Evolutionary conservation across 2,888 invertebrate genomes (phyloP), one percentile per base, ranked within the genome.

Genomic region (Limnephilus auricula): DNA sequence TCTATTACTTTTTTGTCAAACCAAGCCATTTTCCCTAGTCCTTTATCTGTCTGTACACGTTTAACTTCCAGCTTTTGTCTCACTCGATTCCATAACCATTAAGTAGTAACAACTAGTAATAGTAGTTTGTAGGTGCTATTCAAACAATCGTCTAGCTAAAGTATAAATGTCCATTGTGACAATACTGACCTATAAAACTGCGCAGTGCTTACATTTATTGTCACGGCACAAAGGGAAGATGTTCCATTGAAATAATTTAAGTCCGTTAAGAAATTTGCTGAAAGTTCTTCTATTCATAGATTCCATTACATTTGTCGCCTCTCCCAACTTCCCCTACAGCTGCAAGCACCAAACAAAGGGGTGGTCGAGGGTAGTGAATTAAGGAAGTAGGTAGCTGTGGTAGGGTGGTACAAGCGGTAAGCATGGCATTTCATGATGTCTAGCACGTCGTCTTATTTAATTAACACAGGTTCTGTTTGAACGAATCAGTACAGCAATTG

Each of bases 371-470:
- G 65, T 25, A n/a, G 25, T 25, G 25, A 65, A 65, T 25, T n/a
- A 9, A 25, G 15, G 50, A 4, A 50, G 50, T 18, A 50, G 65
- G 9, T 65, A 25, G 65, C 9, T 2, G 65, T 65, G n/a, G 65
- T 9, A 4, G 18, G 6, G 82, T 37, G 15, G 82, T 15, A 25
- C 82, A 25, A 82, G 18, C 34, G 25, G 34, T n/a, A 25, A 25
- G 82, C 9, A 25, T 5, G 34, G 32, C 34, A 34, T 37, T 82
- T 15, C 82, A 34, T 80, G 32, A 65, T 80, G 80, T 80, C 32
- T 34, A 85, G 85, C 85, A 85, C 85, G 85, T 85, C 30, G 65
- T 40, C 15, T 40, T 85, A 85, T 85, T 85, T 45, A 40, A 85
- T 40, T 85, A 45, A 40, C 85, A n/a, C 84, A 40, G 84, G 84